Conservation (phyloP, 2,113 vertebrate genomes). For the Crotalus horridus region DNA sequence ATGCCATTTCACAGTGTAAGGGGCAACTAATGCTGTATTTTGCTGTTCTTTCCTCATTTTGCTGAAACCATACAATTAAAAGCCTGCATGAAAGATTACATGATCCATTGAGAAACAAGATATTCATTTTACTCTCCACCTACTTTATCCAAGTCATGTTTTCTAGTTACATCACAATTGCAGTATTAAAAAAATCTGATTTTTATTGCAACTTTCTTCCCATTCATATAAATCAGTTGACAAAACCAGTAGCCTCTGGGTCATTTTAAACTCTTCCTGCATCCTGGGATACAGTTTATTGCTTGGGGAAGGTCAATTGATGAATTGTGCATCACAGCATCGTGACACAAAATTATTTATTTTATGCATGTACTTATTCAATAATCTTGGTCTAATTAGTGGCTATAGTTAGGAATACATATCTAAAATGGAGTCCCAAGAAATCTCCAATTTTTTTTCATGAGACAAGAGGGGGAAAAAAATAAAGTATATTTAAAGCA, state of each 20-base stretch:
- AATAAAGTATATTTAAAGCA: background rate
- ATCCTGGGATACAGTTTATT: background rate
- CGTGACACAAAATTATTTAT: background rate
- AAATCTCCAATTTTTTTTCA: background rate
- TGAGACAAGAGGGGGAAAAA: background rate
- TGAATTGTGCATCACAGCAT: background rate
- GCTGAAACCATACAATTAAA: background rate
- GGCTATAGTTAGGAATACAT: background rate
- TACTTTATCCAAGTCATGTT: background rate
- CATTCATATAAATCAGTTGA: background rate
- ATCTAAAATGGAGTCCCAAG: background rate
- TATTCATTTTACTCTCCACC: background rate
- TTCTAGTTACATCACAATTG: background rate
- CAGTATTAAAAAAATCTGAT: background rate
- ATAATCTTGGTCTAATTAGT: background rate
- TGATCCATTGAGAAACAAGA: background rate
- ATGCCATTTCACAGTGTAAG: background rate
- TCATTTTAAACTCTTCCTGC: background rate
- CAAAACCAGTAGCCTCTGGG: background rate
- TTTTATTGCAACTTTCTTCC: background rate
- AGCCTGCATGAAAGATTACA: background rate
- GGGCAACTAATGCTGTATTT: background rate
- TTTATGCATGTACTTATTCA: background rate
- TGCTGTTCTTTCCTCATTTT: constrained; percentile 7
- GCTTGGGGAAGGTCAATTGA: background rate